These are phyloP conservation scores for Mechanitis messenoides DNA, from an alignment of 2,888 invertebrate species.

Conservation along the genomic window DNA sequence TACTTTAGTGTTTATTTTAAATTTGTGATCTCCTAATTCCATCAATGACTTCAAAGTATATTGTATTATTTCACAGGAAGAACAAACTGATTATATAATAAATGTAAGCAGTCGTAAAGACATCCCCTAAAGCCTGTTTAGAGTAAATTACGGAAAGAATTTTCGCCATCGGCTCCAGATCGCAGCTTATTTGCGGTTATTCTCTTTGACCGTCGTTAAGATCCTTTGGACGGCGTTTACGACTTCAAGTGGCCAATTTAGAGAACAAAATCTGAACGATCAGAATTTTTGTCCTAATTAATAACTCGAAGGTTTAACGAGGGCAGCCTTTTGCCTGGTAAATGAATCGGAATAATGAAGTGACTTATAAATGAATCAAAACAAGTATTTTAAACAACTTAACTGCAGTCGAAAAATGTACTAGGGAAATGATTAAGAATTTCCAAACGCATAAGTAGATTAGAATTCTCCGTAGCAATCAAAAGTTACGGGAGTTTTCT, in stretches of 20 bases:
- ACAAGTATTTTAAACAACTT: slow-evolving; percentile 19
- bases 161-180: slow-evolving; percentile 68
- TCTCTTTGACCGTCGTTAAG: slow-evolving; percentile 77
- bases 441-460: slow-evolving; percentile 63
- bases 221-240: slow-evolving; percentile 72
- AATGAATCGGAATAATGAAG: slow-evolving; percentile 60
- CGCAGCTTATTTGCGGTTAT: slow-evolving; percentile 76
- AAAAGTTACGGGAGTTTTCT: slow-evolving; percentile 73
- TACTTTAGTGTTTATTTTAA: no score
- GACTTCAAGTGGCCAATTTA: slow-evolving; percentile 75
- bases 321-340: slow-evolving; percentile 57
- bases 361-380: slow-evolving; percentile 45
- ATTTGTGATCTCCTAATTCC: background rate
- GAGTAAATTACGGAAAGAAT: slow-evolving; percentile 73
- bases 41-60: background rate
- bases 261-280: slow-evolving; percentile 72
- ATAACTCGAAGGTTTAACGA: slow-evolving; percentile 60
- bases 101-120: slow-evolving; percentile 65
- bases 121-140: slow-evolving; percentile 63
- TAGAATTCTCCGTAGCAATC: slow-evolving; percentile 67
- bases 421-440: slow-evolving; percentile 63
- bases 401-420: slow-evolving; percentile 37
- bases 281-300: slow-evolving; percentile 75
- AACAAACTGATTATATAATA: slow-evolving; percentile 49
- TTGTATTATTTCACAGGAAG: slow-evolving; percentile 5